A percentile compares a stretch with the other conserved stretches of the same genome.
These are phyloP conservation scores for Procambarus virginalis DNA, from an alignment of 1,140 invertebrate species.

Conservation along the genomic window DNA sequence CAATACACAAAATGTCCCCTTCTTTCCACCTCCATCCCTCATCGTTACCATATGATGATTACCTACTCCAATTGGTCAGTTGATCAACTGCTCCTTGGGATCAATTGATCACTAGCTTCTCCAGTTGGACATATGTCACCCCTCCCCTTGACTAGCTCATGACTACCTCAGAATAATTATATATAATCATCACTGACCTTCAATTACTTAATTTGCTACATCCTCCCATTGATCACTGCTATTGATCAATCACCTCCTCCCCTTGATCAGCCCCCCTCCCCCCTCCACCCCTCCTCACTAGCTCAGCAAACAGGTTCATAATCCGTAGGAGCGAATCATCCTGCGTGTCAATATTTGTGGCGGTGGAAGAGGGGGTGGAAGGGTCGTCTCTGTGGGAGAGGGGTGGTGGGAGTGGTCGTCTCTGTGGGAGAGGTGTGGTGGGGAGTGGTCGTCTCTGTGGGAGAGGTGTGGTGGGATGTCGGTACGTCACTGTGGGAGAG, in stretches of 20 bases:
- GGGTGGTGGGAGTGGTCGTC: neutral
- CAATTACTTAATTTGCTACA: neutral
- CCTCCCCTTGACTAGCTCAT: neutral
- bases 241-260: neutral
- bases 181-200: no score
- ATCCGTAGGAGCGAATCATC: conserved; percentile 19
- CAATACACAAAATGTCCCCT: no score
- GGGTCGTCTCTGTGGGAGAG: no score
- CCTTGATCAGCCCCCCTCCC: neutral
- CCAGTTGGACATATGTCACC: neutral
- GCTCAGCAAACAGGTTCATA: conserved; percentile 4
- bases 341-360: conserved; percentile 27
- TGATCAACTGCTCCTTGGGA: no score
- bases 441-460: no score
- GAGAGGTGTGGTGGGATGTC: no score
- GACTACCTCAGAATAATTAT: no score
- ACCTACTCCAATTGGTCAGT: no score
- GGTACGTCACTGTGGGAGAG: neutral
- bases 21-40: no score
- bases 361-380: neutral
- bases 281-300: neutral
- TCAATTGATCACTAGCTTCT: no score
- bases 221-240: neutral
- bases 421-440: neutral
- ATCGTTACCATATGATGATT: no score